Base-by-base conservation (phyloP, 2,888 invertebrate genomes). In the Rotaria macrura region DNA sequence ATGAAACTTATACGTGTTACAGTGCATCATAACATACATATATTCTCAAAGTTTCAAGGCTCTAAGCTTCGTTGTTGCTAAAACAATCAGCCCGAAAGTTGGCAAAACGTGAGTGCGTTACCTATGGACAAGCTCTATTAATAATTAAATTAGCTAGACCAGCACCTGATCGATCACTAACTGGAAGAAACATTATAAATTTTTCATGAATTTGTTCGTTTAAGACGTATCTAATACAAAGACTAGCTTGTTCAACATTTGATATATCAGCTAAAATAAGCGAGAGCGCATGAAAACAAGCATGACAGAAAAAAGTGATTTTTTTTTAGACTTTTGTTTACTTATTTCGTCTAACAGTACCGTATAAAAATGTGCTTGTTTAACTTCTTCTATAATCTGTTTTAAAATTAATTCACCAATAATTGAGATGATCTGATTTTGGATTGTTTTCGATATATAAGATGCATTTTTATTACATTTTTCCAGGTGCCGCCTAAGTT, bases 371-470 rank as follows among this genome's bases (percentile, higher is more conserved):
- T 20, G 57, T 29, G 57, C 57, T 57, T 47, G 9, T 23, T 85
- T 86, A 6, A 85, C 74, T 55, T 86, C 83, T 49, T 52, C 9
- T 3, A 87, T 85, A 20, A 88, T 84, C 14, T 65, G 84, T 52
- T 84, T 47, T 47, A 55, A 34, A 20, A 88, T 87, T 0, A 86
- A n/a, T 9, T 87, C 55, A 29, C 72, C 86, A 87, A 86, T 85
- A 20, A 87, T 38, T 25, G 55, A 54, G 6, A 88, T 85, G 2
- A 87, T 38, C 34, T 87, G 86, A 52, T 87, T 88, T 85, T 88
- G 88, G 38, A 87, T 87, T 20, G 85, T 86, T 72, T 87, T 87
- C 2, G 87, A 87, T 3, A 87, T 87, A 85, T 87, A 87, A 23
- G 72, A 34, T n/a, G 87, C 85, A 86, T 87, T 87, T n/a, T 79